phyloP scores from a whole-genome alignment of 2,888 invertebrate species.

The Coremacera marginata region DNA sequence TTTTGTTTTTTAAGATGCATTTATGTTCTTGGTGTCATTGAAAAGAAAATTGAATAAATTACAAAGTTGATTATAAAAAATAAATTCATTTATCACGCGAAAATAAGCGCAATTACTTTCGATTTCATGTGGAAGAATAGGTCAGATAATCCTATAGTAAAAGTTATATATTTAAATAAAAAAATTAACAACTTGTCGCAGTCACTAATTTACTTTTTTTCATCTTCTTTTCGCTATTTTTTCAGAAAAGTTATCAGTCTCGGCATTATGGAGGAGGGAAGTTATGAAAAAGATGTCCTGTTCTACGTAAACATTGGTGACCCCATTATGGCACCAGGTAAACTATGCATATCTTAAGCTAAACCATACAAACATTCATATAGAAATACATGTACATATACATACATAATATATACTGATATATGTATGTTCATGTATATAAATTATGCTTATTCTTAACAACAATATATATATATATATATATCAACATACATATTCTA shows the following conservation, averaged over 20 bases:
- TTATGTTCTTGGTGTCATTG: no score
- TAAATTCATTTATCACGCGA: no score
- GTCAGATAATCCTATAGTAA: no score
- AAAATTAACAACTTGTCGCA: no score
- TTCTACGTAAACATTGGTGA: slow-evolving; percentile 93
- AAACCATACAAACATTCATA: slow-evolving; percentile 1
- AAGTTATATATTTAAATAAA: no score
- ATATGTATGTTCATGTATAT: slow-evolving; percentile 3
- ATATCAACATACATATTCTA: not conserved
- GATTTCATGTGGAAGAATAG: no score
- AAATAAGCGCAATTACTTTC: no score
- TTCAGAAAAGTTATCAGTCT: slow-evolving; percentile 89
- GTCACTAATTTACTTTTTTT: no score
- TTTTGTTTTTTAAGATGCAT: no score
- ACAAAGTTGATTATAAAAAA: no score
- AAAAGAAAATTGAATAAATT: no score
- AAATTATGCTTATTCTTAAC: no score
- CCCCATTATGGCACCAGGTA: slow-evolving; percentile 90
- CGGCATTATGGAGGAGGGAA: slow-evolving; percentile 94
- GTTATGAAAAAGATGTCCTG: slow-evolving; percentile 95
- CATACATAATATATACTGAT: not conserved
- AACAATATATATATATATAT: not conserved
- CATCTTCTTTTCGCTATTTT: slow-evolving; percentile 52
- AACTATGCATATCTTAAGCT: slow-evolving; percentile 54
- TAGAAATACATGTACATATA: not conserved